phyloP scores from a whole-genome alignment of 2,888 invertebrate species.

The Hololepta plana region DNA sequence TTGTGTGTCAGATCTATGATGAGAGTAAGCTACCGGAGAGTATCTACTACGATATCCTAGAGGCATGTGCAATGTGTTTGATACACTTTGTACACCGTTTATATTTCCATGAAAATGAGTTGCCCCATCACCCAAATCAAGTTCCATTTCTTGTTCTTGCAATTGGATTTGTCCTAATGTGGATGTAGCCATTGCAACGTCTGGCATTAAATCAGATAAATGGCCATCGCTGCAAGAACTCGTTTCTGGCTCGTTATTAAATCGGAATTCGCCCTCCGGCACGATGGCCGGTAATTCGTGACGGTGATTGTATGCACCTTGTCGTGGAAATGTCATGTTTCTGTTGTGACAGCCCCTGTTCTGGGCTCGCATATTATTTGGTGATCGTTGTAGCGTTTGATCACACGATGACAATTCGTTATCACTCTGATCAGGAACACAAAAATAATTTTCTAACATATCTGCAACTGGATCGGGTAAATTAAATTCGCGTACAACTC shows the following conservation, averaged over 20 bases:
- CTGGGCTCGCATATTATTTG: constrained; percentile 18
- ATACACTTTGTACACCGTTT: too few species aligned
- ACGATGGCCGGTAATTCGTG: constrained; percentile 42
- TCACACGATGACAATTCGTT: constrained; percentile 18
- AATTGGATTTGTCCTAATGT: constrained; percentile 50
- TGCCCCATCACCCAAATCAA: constrained; percentile 74
- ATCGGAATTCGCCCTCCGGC: constrained; percentile 38
- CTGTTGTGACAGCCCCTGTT: constrained; percentile 33
- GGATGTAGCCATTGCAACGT: constrained; percentile 82
- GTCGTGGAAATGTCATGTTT: constrained; percentile 44
- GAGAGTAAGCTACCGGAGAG: too few species aligned
- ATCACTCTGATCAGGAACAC: constrained; percentile 22
- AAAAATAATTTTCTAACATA: constrained; percentile 37
- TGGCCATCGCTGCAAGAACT: constrained; percentile 49
- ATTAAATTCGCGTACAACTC: constrained; percentile 87
- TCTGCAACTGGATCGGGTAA: constrained; percentile 78
- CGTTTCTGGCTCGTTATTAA: constrained; percentile 28
- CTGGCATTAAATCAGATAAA: constrained; percentile 71
- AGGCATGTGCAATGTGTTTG: too few species aligned
- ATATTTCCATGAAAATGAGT: constrained; percentile 36
- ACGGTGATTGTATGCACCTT: constrained; percentile 18
- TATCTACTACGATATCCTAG: too few species aligned
- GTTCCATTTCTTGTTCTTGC: constrained; percentile 41
- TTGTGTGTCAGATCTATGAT: constrained; percentile 15
- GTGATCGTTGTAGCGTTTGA: constrained; percentile 26